These are phyloP conservation scores for Celastrina argiolus DNA, from an alignment of 2,888 invertebrate genomes.

Conservation along the genomic window DNA sequence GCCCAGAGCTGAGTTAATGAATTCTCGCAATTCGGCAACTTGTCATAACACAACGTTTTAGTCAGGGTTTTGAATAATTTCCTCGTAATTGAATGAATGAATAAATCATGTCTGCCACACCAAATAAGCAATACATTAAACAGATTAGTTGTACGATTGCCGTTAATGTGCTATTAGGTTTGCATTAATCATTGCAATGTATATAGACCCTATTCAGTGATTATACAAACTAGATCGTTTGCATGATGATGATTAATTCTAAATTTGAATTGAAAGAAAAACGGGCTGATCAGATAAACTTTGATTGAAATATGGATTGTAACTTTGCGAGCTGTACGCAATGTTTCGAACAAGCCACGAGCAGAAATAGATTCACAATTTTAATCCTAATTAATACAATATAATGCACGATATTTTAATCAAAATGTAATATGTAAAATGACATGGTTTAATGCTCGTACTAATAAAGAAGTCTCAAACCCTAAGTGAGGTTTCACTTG, in stretches of 20 bases:
- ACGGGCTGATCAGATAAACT: background rate
- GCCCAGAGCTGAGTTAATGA: background rate
- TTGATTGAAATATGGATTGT: background rate
- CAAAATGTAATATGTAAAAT: too few relatives aligned
- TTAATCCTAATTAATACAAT: too few relatives aligned
- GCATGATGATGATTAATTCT: background rate
- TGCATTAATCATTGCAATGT: slow-evolving; percentile 17
- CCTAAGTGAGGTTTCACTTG: too few relatives aligned
- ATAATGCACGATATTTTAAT: too few relatives aligned
- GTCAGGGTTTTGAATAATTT: slow-evolving; percentile 1
- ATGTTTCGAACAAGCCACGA: background rate
- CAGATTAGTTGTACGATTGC: slow-evolving; percentile 4
- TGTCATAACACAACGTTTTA: slow-evolving; percentile 3
- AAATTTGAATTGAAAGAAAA: slow-evolving; percentile 9
- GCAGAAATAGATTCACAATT: background rate
- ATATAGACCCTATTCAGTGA: background rate
- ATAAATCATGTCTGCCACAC: slow-evolving; percentile 13
- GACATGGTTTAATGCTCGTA: too few relatives aligned
- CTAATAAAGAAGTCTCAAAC: too few relatives aligned
- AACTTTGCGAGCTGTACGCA: background rate
- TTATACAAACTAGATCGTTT: background rate
- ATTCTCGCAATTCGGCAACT: slow-evolving; percentile 9
- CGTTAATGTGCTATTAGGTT: background rate
- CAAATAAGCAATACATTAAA: slow-evolving; percentile 17
- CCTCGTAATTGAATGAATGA: slow-evolving; percentile 1